phyloP scores from a whole-genome alignment of 37 sponge, comb jelly and placozoan species.

The Mnemiopsis leidyi region DNA sequence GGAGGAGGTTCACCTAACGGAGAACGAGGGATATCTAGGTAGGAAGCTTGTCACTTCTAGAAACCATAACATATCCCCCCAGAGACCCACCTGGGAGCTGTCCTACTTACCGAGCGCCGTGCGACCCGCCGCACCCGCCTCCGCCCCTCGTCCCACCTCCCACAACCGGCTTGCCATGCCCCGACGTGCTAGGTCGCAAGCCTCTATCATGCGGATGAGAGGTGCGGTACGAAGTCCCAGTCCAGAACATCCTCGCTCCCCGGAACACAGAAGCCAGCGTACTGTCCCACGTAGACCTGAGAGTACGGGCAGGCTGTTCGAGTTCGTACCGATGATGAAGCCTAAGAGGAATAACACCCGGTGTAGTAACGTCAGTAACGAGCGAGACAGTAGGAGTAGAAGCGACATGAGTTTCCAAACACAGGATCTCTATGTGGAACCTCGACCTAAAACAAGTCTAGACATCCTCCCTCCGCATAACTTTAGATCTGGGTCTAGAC shows the following conservation, averaged over 20 bases:
- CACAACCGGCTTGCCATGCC: neutral
- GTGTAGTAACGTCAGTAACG: neutral
- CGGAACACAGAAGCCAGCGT: neutral
- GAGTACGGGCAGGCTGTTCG: conserved; percentile 17
- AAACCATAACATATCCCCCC: conserved; percentile 22
- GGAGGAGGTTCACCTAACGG: conserved; percentile 11
- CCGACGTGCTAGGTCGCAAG: neutral
- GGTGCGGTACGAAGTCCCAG: neutral
- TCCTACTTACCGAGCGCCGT: neutral
- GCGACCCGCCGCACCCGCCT: neutral
- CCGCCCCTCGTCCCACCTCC: neutral
- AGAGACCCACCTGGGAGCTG: conserved; percentile 19
- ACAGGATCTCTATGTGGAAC: neutral
- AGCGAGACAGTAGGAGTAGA: neutral
- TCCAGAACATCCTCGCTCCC: neutral
- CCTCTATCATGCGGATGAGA: neutral
- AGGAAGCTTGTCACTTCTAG: neutral
- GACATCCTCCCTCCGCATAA: neutral
- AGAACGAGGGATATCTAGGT: conserved; percentile 13
- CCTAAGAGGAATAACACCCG: neutral
- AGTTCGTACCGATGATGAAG: conserved; percentile 24
- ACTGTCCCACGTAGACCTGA: neutral
- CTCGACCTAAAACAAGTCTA: neutral
- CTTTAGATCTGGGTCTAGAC: neutral
- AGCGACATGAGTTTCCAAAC: neutral